Base-by-base conservation (phyloP, 2,113 vertebrate genomes). In the Ammodytes dubius region DNA sequence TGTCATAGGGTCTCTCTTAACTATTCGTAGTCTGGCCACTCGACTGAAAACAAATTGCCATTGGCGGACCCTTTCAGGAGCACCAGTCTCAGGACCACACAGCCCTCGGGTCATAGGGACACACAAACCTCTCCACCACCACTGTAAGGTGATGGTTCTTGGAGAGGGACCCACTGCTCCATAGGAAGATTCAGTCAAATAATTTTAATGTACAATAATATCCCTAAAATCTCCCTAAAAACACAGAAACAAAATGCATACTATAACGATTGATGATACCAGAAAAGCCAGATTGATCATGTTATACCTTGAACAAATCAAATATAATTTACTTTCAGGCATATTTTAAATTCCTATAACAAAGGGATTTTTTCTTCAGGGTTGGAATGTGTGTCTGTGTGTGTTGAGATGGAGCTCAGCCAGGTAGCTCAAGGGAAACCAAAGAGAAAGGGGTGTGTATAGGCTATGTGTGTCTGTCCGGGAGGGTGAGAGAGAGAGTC, bases 401-500 rank as follows among this genome's bases (percentile, higher is more conserved):
- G 11, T 70, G 65, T 63, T 14, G 37, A 69, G 17, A 52, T 72
- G 57, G 45, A 77, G 57, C 58, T 64, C 54, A 46, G 75, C n/a
- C 27, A 40, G 53, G 47, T 43, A 39, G 14, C 27, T 42, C 42
- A 77, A 78, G 27, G 39, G 53, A 82, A 75, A 74, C 58, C 69
- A 74, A 70, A 40, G 35, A 66, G 52, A 70, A 68, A 70, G 17
- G 14, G 3, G 66, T 60, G 77, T 70, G 66, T 27, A 39, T 67
- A 8, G 43, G 63, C 42, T 19, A 49, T 53, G 47, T 59, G 46
- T 46, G 53, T 47, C 19, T 15, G 52, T 52, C 10, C 11, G 11
- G 9, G 47, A 2, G 27, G 13, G 63, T 49, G 77, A 63, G 43
- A 9, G 67, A 63, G 82, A 66, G 78, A 57, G 65, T 86, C 81